These are phyloP conservation scores for Pogonomyrmex californicus DNA, from an alignment of 1,140 invertebrate genomes.

Conservation along the genomic window DNA sequence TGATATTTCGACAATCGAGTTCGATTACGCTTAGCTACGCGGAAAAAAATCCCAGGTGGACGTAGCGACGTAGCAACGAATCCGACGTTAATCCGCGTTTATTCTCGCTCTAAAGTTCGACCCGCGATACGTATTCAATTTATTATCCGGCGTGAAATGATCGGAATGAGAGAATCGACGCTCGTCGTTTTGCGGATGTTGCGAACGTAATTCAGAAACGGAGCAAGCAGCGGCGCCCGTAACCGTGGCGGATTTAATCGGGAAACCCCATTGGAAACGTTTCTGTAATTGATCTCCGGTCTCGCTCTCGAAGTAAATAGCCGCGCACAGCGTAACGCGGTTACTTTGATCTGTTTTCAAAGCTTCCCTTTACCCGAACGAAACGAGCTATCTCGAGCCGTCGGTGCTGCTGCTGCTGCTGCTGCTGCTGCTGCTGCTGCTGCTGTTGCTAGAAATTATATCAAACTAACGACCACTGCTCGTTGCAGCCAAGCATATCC, in stretches of 20 bases:
- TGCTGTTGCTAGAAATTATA: slow-evolving; percentile 48
- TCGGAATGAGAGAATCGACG: slow-evolving; percentile 28
- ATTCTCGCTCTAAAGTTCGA: slow-evolving; percentile 13
- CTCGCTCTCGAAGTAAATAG: slow-evolving; percentile 56
- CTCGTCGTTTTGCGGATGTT: slow-evolving; percentile 32
- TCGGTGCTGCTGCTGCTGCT: neutral
- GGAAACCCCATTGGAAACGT: slow-evolving; percentile 56
- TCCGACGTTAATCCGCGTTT: slow-evolving; percentile 34
- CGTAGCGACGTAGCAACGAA: slow-evolving; percentile 4
- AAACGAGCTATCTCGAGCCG: slow-evolving; percentile 29
- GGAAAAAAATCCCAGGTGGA: slow-evolving; percentile 1
- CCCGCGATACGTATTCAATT: slow-evolving; percentile 22
- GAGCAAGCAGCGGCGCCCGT: neutral
- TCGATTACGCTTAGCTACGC: too few species aligned
- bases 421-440: neutral
- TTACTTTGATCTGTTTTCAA: slow-evolving; percentile 65
- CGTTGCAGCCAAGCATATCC: slow-evolving; percentile 39
- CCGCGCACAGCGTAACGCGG: slow-evolving; percentile 34
- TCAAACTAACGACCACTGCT: slow-evolving; percentile 55
- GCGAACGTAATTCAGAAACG: slow-evolving; percentile 28
- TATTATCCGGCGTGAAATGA: slow-evolving; percentile 50
- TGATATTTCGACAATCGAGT: slow-evolving; percentile 7
- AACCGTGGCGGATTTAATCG: slow-evolving; percentile 51
- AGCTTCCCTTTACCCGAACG: slow-evolving; percentile 39
- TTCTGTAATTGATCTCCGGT: slow-evolving; percentile 60